Conservation (phyloP, 2,797 vertebrate genomes). For the Cirrhinus molitorella region DNA sequence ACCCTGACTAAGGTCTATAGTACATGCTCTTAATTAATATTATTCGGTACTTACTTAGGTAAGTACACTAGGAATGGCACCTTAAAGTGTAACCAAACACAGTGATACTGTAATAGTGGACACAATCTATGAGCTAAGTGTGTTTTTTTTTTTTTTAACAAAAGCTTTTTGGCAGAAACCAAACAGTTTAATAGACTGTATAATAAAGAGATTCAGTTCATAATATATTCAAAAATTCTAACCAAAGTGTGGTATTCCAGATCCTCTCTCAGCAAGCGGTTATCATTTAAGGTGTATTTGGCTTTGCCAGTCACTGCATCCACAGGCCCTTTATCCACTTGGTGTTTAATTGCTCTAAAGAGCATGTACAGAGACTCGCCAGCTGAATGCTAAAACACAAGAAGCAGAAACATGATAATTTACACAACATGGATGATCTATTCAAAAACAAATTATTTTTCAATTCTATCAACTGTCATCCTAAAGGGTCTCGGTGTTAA, state of each 20-base stretch:
- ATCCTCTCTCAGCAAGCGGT: slow-evolving; percentile 94
- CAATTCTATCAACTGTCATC: neutral
- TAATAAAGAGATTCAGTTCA: neutral
- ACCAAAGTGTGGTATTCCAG: slow-evolving; percentile 96
- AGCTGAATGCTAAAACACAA: slow-evolving; percentile 84
- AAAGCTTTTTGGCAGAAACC: neutral
- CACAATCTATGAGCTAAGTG: neutral
- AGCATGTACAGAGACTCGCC: slow-evolving; percentile 97
- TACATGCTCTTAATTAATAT: neutral
- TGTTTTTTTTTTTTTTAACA: neutral
- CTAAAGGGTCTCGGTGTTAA: neutral
- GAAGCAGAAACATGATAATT: neutral
- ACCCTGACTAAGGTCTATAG: no score
- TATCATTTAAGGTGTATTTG: slow-evolving; percentile 97
- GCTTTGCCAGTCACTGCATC: slow-evolving; percentile 96
- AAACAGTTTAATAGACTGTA: neutral
- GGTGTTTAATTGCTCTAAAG: slow-evolving; percentile 97
- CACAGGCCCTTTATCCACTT: slow-evolving; percentile 97
- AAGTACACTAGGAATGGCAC: neutral
- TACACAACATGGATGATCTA: slow-evolving; percentile 1
- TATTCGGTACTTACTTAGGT: neutral
- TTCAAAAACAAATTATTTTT: neutral
- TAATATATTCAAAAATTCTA: slow-evolving; percentile 59
- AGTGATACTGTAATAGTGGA: neutral
- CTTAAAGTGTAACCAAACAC: neutral